A percentile compares a stretch with the other conserved stretches of the same genome.
phyloP scores from a whole-genome alignment of 1,140 invertebrate species.

The Tetragonula clypearis region DNA sequence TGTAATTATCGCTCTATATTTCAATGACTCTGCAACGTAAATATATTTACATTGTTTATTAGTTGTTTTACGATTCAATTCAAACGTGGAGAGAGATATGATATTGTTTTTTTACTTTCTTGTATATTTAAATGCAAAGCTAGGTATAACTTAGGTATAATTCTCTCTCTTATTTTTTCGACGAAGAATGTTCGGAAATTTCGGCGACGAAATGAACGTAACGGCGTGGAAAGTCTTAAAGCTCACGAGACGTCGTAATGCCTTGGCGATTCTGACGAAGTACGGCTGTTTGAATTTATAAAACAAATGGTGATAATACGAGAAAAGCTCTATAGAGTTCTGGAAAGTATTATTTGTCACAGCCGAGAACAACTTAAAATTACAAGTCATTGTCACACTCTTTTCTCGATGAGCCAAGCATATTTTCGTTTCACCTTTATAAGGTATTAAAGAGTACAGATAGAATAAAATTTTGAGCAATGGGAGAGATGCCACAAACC shows the following conservation, averaged over 20 bases:
- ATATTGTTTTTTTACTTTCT: too few species aligned
- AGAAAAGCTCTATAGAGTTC: background rate
- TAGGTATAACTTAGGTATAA: background rate
- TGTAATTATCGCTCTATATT: too few species aligned
- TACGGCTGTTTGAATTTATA: background rate
- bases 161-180: background rate
- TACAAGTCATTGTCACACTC: too few species aligned
- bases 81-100: too few species aligned
- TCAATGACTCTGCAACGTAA: too few species aligned
- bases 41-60: too few species aligned
- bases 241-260: background rate
- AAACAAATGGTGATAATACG: conserved; percentile 13
- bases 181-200: conserved; percentile 1
- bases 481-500: too few species aligned
- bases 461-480: too few species aligned
- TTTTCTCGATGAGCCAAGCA: too few species aligned
- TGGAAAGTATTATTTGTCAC: background rate
- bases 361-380: background rate
- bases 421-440: too few species aligned
- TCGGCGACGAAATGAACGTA: background rate
- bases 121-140: background rate
- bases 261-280: conserved; percentile 3
- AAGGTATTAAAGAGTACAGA: too few species aligned
- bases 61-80: too few species aligned
- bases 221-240: background rate